Percentiles rank a stretch among this genome's conserved stretches.
These are phyloP conservation scores for Paedocypris sp. DNA, from an alignment of 2,113 vertebrate genomes.

Conservation along the genomic window DNA sequence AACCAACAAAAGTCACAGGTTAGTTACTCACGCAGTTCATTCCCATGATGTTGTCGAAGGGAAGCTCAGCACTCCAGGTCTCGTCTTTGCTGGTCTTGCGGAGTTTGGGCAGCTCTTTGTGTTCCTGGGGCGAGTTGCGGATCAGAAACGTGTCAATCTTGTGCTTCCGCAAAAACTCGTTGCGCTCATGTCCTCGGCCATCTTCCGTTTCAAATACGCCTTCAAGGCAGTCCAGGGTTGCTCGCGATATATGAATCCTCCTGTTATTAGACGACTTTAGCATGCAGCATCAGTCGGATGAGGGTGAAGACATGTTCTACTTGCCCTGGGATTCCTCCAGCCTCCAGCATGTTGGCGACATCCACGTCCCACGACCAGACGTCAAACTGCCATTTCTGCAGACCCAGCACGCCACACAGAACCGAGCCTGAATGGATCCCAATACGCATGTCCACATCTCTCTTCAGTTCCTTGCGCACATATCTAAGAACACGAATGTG, in stretches of 20 bases:
- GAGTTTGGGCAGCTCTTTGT: slow-evolving; percentile 27
- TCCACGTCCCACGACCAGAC: slow-evolving; percentile 65
- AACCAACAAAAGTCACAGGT: no score
- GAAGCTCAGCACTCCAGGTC: slow-evolving; percentile 44
- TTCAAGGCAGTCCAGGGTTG: slow-evolving; percentile 54
- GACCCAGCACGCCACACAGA: slow-evolving; percentile 61
- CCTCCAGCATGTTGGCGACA: slow-evolving; percentile 62
- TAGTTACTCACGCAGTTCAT: slow-evolving; percentile 62
- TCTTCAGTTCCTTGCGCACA: slow-evolving; percentile 34
- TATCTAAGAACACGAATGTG: background rate
- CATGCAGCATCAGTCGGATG: background rate
- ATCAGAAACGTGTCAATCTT: slow-evolving; percentile 65
- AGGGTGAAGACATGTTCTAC: background rate
- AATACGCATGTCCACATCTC: slow-evolving; percentile 58
- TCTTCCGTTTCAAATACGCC: slow-evolving; percentile 56
- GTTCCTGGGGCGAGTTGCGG: slow-evolving; percentile 28
- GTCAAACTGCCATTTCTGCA: slow-evolving; percentile 68
- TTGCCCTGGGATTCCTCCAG: slow-evolving; percentile 59
- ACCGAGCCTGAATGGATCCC: slow-evolving; percentile 66
- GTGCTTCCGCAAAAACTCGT: slow-evolving; percentile 52
- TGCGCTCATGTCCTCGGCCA: slow-evolving; percentile 52
- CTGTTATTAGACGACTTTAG: slow-evolving; percentile 30
- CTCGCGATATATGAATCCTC: slow-evolving; percentile 60
- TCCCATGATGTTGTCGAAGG: slow-evolving; percentile 48
- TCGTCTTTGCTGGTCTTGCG: slow-evolving; percentile 34